These are phyloP conservation scores for Albula goreensis DNA, from an alignment of 2,113 vertebrate species.

Conservation along the genomic window DNA sequence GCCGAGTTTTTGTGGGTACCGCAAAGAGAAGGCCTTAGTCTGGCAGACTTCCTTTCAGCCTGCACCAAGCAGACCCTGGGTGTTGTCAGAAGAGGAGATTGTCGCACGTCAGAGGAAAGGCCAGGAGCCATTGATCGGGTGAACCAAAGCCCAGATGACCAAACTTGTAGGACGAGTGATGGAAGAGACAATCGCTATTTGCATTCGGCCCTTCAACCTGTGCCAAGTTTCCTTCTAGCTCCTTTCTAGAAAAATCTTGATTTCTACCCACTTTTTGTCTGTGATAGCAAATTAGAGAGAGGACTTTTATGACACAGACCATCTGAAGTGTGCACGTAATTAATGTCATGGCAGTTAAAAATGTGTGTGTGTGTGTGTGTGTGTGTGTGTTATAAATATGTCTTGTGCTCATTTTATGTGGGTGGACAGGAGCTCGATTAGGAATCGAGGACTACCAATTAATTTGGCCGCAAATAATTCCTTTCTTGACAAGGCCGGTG, in stretches of 20 bases:
- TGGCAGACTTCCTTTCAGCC: too few species aligned
- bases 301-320: neutral
- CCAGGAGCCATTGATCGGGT: neutral
- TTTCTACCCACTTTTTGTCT: neutral
- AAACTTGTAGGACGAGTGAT: neutral
- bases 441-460: neutral
- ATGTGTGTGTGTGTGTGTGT: too few species aligned
- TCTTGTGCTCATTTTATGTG: neutral
- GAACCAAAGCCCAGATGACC: neutral
- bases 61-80: neutral
- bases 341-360: conserved; percentile 6
- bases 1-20: neutral
- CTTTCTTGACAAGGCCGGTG: neutral
- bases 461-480: neutral
- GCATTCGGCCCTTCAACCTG: neutral
- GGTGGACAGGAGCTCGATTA: neutral
- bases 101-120: neutral
- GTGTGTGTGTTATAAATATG: neutral
- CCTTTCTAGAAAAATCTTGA: too few species aligned
- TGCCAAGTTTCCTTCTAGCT: neutral
- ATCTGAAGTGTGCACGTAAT: neutral
- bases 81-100: neutral
- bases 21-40: neutral
- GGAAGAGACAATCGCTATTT: neutral
- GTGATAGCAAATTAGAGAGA: neutral